Conservation (phyloP, 2,888 invertebrate species). For the Drosophila multiciliata region DNA sequence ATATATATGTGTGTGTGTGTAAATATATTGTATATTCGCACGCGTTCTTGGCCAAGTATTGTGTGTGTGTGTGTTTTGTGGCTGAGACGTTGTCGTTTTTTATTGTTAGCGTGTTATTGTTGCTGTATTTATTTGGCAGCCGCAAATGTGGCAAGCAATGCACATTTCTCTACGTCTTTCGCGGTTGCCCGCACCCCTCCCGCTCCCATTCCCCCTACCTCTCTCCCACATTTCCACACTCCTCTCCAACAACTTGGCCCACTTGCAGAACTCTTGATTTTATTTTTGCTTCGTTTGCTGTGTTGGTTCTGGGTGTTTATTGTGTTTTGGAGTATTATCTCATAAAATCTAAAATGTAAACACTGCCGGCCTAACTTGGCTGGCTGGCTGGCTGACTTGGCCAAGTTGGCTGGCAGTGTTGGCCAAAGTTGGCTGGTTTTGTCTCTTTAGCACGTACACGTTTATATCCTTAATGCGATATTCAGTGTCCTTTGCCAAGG, state of each 20-base stretch:
- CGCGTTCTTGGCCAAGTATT: constrained; percentile 57
- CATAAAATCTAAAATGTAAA: constrained; percentile 79
- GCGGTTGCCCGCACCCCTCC: constrained; percentile 23
- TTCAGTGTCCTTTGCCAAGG: constrained; percentile 40
- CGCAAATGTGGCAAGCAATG: constrained; percentile 39
- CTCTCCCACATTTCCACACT: no score
- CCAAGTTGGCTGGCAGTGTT: constrained; percentile 7
- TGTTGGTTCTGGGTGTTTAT: constrained; percentile 29
- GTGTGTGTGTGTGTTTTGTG: constrained; percentile 45
- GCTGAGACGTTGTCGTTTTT: constrained; percentile 68
- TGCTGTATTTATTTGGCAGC: constrained; percentile 74
- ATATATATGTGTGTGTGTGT: constrained; percentile 38
- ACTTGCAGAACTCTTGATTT: neutral
- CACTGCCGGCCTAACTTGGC: constrained; percentile 44
- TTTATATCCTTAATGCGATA: constrained; percentile 63
- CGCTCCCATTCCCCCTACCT: rapidly evolving
- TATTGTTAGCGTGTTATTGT: constrained; percentile 71
- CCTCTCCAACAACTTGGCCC: no score
- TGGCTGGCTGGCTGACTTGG: neutral
- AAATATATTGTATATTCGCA: constrained; percentile 52
- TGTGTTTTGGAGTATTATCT: constrained; percentile 71
- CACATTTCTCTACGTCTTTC: constrained; percentile 51
- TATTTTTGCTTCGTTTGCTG: constrained; percentile 18
- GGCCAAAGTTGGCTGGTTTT: constrained; percentile 37
- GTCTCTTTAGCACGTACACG: constrained; percentile 68